A percentile compares a stretch with the other conserved stretches of the same genome.
Conservation (phyloP, 2,888 invertebrate genomes). For the Drosophila imparisetae region DNA sequence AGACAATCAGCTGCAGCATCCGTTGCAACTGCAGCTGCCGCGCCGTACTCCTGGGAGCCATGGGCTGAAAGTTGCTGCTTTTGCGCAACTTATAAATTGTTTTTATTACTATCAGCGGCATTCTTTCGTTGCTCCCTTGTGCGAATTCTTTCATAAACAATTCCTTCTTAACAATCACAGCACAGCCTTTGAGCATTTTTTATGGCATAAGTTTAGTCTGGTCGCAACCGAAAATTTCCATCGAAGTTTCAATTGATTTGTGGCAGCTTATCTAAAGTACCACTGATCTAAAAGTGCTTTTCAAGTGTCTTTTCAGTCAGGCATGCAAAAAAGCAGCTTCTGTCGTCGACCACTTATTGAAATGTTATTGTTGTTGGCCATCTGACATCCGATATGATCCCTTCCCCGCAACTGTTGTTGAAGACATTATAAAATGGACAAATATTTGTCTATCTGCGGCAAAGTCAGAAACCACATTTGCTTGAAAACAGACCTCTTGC, state of each 20-base stretch:
- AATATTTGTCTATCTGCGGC: neutral
- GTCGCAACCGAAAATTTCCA: neutral
- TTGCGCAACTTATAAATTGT: conserved; percentile 64
- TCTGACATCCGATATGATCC: conserved; percentile 7
- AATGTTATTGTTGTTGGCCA: neutral
- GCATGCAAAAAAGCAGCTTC: neutral
- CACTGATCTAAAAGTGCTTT: neutral
- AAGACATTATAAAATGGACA: neutral
- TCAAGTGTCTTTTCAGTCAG: neutral
- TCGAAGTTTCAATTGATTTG: neutral
- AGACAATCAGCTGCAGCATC: conserved; percentile 8
- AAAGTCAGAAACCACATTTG: conserved; percentile 11
- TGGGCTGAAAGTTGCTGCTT: conserved; percentile 1
- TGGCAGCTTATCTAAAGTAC: neutral
- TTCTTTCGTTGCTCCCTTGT: conserved; percentile 1
- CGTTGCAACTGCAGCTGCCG: neutral
- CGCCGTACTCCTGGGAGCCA: neutral
- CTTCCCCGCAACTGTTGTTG: neutral
- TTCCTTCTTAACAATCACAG: neutral
- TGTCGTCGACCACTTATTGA: neutral
- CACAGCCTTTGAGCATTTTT: conserved; percentile 14
- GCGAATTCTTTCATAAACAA: neutral
- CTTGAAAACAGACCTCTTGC: conserved; percentile 1
- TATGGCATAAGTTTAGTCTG: neutral
- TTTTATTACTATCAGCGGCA: conserved; percentile 66